A percentile compares a stretch with the other conserved stretches of the same genome.
phyloP scores from a whole-genome alignment of 2,113 vertebrate genomes.

The Carlito syrichta region DNA sequence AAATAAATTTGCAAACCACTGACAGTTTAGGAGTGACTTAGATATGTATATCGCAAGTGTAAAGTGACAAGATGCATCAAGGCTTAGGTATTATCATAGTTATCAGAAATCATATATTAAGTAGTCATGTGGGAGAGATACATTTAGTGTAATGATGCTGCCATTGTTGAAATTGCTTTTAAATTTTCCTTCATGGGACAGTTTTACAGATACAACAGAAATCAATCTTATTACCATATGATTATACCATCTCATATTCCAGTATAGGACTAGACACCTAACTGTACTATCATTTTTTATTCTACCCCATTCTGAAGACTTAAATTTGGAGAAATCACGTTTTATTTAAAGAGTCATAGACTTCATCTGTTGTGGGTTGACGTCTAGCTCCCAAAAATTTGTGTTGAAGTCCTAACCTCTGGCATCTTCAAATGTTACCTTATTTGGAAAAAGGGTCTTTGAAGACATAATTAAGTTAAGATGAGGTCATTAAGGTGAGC shows the following conservation, averaged over 20 bases:
- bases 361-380: neutral
- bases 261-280: neutral
- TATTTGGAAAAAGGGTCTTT: neutral
- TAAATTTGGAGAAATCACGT: neutral
- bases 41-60: too few relatives aligned
- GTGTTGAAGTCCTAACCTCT: neutral
- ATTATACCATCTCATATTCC: accelerated
- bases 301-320: neutral
- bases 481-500: neutral
- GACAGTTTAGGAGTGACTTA: neutral
- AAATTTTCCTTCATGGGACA: neutral
- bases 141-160: neutral
- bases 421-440: neutral
- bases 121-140: neutral
- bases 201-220: neutral
- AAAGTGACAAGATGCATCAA: neutral
- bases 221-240: neutral
- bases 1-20: neutral
- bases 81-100: neutral
- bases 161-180: neutral
- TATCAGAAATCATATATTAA: neutral
- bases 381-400: neutral
- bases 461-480: neutral
- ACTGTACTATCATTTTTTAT: neutral
- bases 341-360: neutral